Evolutionary conservation across 2,888 invertebrate species (phyloP).

Genomic region (Pammene fasciana): DNA sequence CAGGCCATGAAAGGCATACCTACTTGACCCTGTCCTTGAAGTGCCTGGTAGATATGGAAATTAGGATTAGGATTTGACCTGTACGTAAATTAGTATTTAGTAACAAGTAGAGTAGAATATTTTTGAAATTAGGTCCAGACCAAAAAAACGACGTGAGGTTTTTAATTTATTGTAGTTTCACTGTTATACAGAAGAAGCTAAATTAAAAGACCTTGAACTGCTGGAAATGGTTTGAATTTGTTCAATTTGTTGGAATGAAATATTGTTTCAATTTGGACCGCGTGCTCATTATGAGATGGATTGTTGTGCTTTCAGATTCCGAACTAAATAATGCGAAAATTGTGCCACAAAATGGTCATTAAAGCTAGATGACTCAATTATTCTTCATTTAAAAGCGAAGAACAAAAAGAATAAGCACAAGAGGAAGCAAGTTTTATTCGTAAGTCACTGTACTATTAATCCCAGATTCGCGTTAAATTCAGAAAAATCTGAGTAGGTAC

Average conservation of each 20-base stretch:
- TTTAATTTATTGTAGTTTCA: no score
- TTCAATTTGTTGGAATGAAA: slow-evolving; percentile 16
- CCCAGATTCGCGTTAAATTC: neutral
- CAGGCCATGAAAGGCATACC: neutral
- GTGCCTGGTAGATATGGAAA: neutral
- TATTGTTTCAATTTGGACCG: slow-evolving; percentile 19
- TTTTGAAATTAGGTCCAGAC: no score
- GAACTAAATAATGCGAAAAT: neutral
- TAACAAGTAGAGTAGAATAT: no score
- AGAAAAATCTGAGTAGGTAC: neutral
- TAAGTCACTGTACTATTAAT: no score
- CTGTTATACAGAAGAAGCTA: neutral
- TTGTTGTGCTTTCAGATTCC: slow-evolving; percentile 14
- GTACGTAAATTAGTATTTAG: no score
- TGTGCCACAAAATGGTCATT: neutral
- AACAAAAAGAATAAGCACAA: no score
- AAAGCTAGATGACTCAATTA: neutral
- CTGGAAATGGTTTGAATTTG: slow-evolving; percentile 8
- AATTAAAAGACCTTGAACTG: slow-evolving; percentile 2
- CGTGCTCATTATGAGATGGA: slow-evolving; percentile 22
- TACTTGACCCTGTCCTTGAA: neutral
- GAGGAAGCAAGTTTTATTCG: no score
- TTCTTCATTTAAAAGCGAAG: neutral
- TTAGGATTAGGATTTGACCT: neutral
- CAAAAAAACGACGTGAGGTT: no score